Base-by-base conservation (phyloP, 2,888 invertebrate species). In the Sphaerolaimus hirsutus region DNA sequence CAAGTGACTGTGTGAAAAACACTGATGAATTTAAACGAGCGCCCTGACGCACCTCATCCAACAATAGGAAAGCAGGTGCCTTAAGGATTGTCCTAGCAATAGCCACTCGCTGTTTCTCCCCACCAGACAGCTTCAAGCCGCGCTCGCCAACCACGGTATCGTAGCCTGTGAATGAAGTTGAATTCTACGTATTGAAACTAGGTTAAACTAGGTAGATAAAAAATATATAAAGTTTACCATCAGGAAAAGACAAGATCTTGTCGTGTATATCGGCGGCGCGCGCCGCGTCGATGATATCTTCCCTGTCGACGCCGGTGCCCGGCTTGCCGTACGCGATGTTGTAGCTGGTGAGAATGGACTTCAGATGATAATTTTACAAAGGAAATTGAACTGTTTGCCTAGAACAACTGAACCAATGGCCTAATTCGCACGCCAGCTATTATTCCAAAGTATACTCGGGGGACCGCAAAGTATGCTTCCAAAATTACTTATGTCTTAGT, bases 81-180 rank as follows among this genome's bases (percentile, higher is more conserved):
- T 43, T 43, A 17, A 43, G 29, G 2, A 43, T 19, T 7, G 29
- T 29, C 5, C 43, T 2, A 0, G 93, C 93, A 52, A 93, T 93
- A 1, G 91, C 93, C 48, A 93, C 83, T 53, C 91, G 72, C 64
- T 97, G 93, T 60, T 93, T 97, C 64, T 93, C 93, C 1, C 93
- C 93, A 1, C 93, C 93, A 62, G 89, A 89, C 49, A 93, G 69
- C 51, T 87, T 77, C 48, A 93, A 68, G 4, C 93, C 93, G 60
- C 93, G 72, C 67, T 93, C 43, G 29, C 43, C 43, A n/a, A 43
- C 43, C 19, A 43, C 22, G 4, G 43, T 43, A 2, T 19, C 29
- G 22, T 43, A 43, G 2, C 10, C 43, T 43, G 29, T 5, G 19
- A 41, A 4, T 23, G 5, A 12, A 23, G 5, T 23, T 12, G 22